Conservation (phyloP, 2,888 invertebrate genomes). For the Phlogophora meticulosa region DNA sequence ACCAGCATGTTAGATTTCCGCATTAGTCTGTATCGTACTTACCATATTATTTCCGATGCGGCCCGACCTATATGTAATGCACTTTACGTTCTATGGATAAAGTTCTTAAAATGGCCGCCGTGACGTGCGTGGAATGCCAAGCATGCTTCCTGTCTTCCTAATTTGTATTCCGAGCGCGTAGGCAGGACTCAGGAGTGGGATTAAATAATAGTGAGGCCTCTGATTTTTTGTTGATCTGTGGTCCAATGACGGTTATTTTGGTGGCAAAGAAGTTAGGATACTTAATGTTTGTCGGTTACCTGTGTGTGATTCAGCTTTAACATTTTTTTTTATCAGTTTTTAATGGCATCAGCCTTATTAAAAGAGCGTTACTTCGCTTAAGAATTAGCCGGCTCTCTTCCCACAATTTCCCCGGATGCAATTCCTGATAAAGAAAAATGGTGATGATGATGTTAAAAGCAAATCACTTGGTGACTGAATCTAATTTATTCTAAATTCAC, state of each 20-base stretch:
- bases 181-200: slow-evolving; percentile 61
- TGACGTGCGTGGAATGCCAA: slow-evolving; percentile 74
- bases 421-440: too few relatives aligned
- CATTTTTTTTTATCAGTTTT: neutral
- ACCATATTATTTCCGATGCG: slow-evolving; percentile 50
- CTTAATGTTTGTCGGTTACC: neutral
- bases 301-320: neutral
- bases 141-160: slow-evolving; percentile 79
- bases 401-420: too few relatives aligned
- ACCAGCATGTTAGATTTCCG: slow-evolving; percentile 54
- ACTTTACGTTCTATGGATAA: slow-evolving; percentile 67
- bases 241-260: slow-evolving; percentile 36
- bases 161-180: slow-evolving; percentile 77
- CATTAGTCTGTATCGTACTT: slow-evolving; percentile 48
- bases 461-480: too few relatives aligned
- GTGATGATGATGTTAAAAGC: too few relatives aligned
- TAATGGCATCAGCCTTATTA: neutral
- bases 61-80: slow-evolving; percentile 59
- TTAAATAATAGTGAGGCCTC: slow-evolving; percentile 68
- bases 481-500: too few relatives aligned
- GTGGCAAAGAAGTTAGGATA: neutral
- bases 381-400: too few relatives aligned
- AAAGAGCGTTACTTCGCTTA: too few relatives aligned
- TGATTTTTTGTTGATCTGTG: slow-evolving; percentile 33
- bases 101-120: slow-evolving; percentile 78